Base-by-base conservation (phyloP, 2,888 invertebrate species). In the Diachrysia chrysitis region DNA sequence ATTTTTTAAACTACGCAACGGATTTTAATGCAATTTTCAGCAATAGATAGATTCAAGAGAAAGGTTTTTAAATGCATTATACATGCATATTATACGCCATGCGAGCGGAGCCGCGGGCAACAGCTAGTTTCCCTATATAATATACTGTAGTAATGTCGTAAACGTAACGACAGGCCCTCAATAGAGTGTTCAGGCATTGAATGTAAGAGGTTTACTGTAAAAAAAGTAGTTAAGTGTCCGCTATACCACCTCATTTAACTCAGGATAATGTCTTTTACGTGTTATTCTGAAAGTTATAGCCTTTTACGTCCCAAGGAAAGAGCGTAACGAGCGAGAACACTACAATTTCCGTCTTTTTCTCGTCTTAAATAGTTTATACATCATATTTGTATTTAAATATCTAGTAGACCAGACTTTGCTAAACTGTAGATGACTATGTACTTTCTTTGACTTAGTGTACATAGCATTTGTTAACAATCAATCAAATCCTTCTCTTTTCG, bases 161-260 rank as follows among this genome's bases (percentile, higher is more conserved):
- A 71, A 72, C 16, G 0, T 60, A 65, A 75, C 57, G 53, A 59
- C n/a, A 0, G n/a, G 14, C 16, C 42, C 54, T 63, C 56, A 46
- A 46, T 56, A 21, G 53, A 63, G 29, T 51, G 21, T 42, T 19
- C 54, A 63, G 25, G 37, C 59, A 62, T 59, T 64, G 53, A 68
- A 29, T 61, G 16, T 4, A 61, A 72, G 46, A 46, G 46, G 12
- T 51, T 16, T 55, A 54, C 29, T 25, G 65, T 37, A 35, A n/a
- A 55, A 66, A 51, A 17, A 64, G 25, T 42, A 19, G 21, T 16
- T 56, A 14, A 23, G 21, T 32, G 10, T 7, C 32, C 55, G 57
- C 62, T 46, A 48, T n/a, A 37, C 23, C 21, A 48, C 58, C 17
- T 48, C 58, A 51, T 46, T 35, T 21, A 46, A 63, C 42, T 37